Conservation (phyloP, 2,113 vertebrate genomes). For the Phoxinus phoxinus region DNA sequence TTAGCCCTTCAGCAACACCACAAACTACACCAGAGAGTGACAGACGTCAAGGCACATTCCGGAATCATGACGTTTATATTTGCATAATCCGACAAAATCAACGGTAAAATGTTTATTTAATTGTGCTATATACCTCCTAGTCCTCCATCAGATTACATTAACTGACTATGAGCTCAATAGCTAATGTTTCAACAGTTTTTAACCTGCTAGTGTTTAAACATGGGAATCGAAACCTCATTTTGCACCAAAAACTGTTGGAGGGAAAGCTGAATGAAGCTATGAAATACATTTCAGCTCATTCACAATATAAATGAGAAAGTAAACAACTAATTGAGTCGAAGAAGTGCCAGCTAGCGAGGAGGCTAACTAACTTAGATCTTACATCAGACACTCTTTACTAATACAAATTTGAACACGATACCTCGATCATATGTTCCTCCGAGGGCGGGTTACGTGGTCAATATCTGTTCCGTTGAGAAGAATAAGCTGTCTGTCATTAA, state of each 20-base stretch:
- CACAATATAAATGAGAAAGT: not conserved
- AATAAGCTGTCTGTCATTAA: not conserved
- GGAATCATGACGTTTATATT: not conserved
- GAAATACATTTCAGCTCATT: not conserved
- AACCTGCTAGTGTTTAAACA: not conserved
- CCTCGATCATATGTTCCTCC: slow-evolving; percentile 31
- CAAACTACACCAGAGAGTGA: not conserved
- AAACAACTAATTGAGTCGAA: not conserved
- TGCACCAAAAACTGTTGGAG: not conserved
- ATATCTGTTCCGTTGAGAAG: not conserved
- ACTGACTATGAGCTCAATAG: not conserved
- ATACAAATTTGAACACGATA: not conserved
- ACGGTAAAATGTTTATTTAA: not conserved
- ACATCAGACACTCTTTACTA: not conserved
- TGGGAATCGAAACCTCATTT: not conserved
- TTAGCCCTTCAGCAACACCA: not conserved
- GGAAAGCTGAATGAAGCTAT: not conserved
- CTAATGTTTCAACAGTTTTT: not conserved
- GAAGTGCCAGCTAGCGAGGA: not conserved
- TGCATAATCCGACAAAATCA: not conserved
- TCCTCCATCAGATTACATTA: not conserved
- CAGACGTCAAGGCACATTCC: slow-evolving; percentile 6
- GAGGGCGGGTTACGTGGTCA: not conserved
- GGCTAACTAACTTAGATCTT: slow-evolving; percentile 1
- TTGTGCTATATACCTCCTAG: not conserved